Percentiles rank a stretch among this genome's conserved stretches.
Conservation (phyloP, 2,113 vertebrate species). For the Apteryx mantelli region DNA sequence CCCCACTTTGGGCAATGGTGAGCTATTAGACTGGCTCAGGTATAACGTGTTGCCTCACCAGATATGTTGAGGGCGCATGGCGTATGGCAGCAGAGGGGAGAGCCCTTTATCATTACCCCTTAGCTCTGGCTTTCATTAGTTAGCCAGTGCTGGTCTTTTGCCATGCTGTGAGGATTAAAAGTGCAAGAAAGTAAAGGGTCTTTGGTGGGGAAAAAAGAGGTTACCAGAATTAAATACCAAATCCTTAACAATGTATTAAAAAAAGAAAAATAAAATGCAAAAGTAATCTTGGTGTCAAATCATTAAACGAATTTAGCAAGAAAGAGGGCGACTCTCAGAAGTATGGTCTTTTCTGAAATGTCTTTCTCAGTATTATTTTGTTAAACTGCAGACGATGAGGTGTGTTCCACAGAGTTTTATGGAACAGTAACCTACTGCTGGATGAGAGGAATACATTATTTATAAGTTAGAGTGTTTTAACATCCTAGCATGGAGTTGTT, state of each 20-base stretch:
- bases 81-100: accelerated
- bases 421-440: slow-evolving; percentile 51
- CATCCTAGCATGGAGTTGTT: slow-evolving; percentile 23
- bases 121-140: not conserved
- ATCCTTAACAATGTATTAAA: not conserved
- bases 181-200: not conserved
- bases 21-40: not conserved
- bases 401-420: slow-evolving; percentile 30
- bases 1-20: accelerated
- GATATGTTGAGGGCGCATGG: accelerated
- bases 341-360: not conserved
- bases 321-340: not conserved
- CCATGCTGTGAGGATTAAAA: not conserved
- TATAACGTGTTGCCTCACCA: not conserved
- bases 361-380: not conserved
- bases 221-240: not conserved
- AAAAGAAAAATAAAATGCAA: not conserved
- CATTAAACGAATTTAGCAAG: not conserved
- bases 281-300: not conserved
- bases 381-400: not conserved
- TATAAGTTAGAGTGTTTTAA: slow-evolving; percentile 60
- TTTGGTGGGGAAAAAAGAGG: not conserved
- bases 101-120: not conserved
- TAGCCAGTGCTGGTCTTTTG: not conserved
- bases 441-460: slow-evolving; percentile 64